These are phyloP conservation scores for Aspidoscelis tigris DNA, from an alignment of 2,113 vertebrate genomes.

Conservation along the genomic window DNA sequence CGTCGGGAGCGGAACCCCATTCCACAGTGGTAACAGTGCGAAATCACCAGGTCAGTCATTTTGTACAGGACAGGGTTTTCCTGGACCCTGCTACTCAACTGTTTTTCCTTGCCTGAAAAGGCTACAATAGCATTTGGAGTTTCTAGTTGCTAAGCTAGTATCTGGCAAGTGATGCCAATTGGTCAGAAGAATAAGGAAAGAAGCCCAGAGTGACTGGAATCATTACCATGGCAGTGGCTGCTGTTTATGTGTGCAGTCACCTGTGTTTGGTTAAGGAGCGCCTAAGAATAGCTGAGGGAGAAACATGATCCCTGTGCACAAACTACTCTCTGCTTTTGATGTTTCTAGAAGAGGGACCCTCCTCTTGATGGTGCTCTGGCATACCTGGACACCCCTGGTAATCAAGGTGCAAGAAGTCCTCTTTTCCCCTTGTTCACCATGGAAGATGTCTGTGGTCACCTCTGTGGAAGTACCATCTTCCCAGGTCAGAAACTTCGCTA, in stretches of 20 bases:
- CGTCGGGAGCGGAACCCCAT: conserved; percentile 22
- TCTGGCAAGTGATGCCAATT: conserved; percentile 10
- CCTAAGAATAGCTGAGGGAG: not conserved
- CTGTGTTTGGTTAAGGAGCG: not conserved
- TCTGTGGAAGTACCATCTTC: too few relatives aligned
- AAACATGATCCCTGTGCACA: not conserved
- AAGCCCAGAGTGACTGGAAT: not conserved
- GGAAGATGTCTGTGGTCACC: too few relatives aligned
- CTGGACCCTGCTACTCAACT: not conserved
- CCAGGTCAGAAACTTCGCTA: too few relatives aligned
- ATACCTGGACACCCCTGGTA: too few relatives aligned
- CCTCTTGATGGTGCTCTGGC: not conserved
- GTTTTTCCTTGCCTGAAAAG: not conserved
- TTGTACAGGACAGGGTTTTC: not conserved
- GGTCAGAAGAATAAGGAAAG: not conserved
- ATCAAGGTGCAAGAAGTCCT: too few relatives aligned
- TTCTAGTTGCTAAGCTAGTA: conserved; percentile 30
- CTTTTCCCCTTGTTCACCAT: too few relatives aligned
- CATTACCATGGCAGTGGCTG: conserved; percentile 16
- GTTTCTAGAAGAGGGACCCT: not conserved
- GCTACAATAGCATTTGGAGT: not conserved
- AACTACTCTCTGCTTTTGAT: not conserved
- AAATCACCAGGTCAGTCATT: conserved; percentile 13
- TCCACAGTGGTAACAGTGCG: conserved; percentile 13
- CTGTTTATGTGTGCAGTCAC: conserved; percentile 23